Evolutionary conservation across 2,888 invertebrate species (phyloP), one percentile per base, ranked within the genome.

Genomic region (Phania funesta): DNA sequence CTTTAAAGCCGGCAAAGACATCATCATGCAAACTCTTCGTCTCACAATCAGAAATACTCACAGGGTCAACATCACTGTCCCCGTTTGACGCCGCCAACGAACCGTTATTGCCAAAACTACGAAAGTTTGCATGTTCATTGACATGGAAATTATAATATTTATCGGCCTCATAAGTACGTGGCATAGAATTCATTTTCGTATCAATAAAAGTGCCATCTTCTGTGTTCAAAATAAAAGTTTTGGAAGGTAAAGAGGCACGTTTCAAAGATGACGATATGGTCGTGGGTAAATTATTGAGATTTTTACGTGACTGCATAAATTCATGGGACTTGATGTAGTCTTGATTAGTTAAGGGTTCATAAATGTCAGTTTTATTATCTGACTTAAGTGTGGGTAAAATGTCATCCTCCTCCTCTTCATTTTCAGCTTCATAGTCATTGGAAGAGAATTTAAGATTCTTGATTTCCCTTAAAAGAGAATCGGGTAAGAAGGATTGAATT

Each of bases 131-230:
- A 50, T 89, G 88, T 88, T 96, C 96, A 88, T 96, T 95, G 83
- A 96, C 91, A 91, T 96, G 96, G 88, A 96, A 96, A 89, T 95
- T 94, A 89, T 95, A 96, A 90, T 93, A 96, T 90, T 94, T 94
- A 91, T 96, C 96, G 86, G 95, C 93, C 88, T 95, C 95, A 88
- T 94, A 95, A 86, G 87, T 89, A 60, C 89, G 85, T 2, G 89
- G 86, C 80, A 89, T 85, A 4, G 89, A 88, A 82, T 89, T 86
- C 83, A 88, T 87, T 79, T 87, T 88, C n/a, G 86, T 86, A 24
- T 87, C 86, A 13, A 84, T 80, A 54, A 87, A 84, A 20, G 85
- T 84, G 80, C 85, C 86, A 79, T 86, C 86, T 20, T 85, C 85
- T 46, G 84, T 77, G 54, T 85, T 85, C 56, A 86, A 48, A 38